Conservation (phyloP, 2,888 invertebrate species). For the Protonemura montana region DNA sequence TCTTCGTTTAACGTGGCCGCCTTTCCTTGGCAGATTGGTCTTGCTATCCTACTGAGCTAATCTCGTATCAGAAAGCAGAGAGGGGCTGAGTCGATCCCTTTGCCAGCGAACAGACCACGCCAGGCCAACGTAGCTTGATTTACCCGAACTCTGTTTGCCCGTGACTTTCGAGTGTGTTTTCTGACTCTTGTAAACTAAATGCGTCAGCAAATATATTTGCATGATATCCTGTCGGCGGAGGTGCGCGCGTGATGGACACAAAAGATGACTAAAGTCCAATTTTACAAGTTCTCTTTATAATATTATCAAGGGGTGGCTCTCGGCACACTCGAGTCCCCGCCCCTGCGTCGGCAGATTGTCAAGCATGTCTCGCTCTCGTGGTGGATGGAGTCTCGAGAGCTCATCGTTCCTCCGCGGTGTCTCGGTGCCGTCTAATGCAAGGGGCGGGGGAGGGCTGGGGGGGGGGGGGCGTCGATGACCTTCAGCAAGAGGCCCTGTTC, state of each 20-base stretch:
- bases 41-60: not conserved
- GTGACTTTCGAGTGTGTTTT: conserved; percentile 23
- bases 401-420: conserved; percentile 20
- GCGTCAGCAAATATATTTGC: conserved; percentile 45
- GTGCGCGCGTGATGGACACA: conserved; percentile 43
- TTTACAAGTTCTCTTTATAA: conserved; percentile 41
- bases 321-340: conserved; percentile 32
- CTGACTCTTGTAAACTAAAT: conserved; percentile 32
- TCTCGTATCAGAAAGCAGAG: not conserved
- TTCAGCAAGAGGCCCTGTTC: too few relatives aligned
- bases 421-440: too few relatives aligned
- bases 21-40: not conserved
- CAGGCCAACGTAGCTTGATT: not conserved
- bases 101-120: not conserved
- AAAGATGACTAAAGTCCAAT: conserved; percentile 45
- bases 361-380: conserved; percentile 42
- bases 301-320: conserved; percentile 38
- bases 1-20: conserved; percentile 7
- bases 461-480: too few relatives aligned
- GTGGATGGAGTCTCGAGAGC: conserved; percentile 27
- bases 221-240: conserved; percentile 19
- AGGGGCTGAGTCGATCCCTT: not conserved
- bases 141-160: conserved; percentile 17
- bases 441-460: too few relatives aligned
- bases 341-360: conserved; percentile 46